Evolutionary conservation across 2,797 vertebrate genomes (phyloP), one percentile per base, ranked within the genome.

Genomic region (Eleutherodactylus coqui): DNA sequence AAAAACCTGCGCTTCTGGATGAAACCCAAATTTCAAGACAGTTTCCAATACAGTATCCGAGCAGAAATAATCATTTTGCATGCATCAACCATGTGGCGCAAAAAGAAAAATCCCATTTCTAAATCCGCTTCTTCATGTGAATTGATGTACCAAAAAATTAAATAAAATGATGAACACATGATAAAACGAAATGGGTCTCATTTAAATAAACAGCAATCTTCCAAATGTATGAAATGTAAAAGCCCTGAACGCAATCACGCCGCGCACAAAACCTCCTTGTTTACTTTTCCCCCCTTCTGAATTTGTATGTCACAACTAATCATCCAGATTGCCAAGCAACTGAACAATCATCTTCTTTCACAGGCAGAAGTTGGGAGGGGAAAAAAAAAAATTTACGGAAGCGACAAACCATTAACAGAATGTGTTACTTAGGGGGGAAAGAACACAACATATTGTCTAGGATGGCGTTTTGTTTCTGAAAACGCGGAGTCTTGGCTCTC

Each of bases 391-490:
- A 58, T n/a, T 58, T 73, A 73, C 70, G 55, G 49, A 78, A 58
- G 21, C 21, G 24, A 36, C 75, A 78, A 78, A 38, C 75, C 64
- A 82, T 82, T 82, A 72, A 73, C 80, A 82, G 67, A 73, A 82
- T 82, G 45, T 53, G 80, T 55, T 38, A 80, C 58, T 72, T 43
- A 27, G 67, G 8, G 34, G 29, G 27, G 11, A 49, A 24, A 82
- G 41, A 70, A n/a, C 29, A 82, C 80, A 73, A 51, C 80, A 82
- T 73, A 82, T 82, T 82, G 80, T 82, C 80, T 82, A 43, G 80
- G 67, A 73, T 29, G 69, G 67, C 43, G 62, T n/a, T 43, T 21
- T 24, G 21, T 55, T 29, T 55, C 29, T 29, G 49, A 43, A 29
- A 73, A 82, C 24, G 80, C 24, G 67, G 64, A 53, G 45, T 82